Evolutionary conservation across 2,797 vertebrate species (phyloP).

Genomic region (Pangasius macronema): DNA sequence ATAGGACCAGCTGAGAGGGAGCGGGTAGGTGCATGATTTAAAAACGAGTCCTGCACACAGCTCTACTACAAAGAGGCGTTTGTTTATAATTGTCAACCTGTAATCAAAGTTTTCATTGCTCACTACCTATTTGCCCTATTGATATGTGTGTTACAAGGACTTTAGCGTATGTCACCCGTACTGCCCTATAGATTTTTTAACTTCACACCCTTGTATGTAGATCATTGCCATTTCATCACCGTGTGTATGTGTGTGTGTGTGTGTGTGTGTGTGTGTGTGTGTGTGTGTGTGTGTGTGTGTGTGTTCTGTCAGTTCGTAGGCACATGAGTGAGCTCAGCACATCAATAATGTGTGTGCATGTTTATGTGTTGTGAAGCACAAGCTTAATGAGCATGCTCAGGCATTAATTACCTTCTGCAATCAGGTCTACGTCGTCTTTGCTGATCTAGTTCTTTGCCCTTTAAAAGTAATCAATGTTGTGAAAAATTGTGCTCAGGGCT

Average conservation of each 20-base stretch:
- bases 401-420: constrained; percentile 52
- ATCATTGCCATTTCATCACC: constrained; percentile 41
- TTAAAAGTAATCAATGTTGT: constrained; percentile 41
- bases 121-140: constrained; percentile 28
- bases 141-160: constrained; percentile 23
- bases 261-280: constrained; percentile 30
- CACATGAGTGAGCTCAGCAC: constrained; percentile 18
- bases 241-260: constrained; percentile 30
- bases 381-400: constrained; percentile 37
- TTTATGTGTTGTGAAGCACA: constrained; percentile 29
- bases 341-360: constrained; percentile 34
- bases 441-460: constrained; percentile 42
- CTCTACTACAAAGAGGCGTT: neutral
- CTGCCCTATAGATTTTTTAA: constrained; percentile 32
- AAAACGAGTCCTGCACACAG: neutral
- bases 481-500: constrained; percentile 23
- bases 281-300: constrained; percentile 30
- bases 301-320: neutral
- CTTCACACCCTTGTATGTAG: constrained; percentile 5
- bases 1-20: neutral
- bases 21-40: neutral
- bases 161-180: constrained; percentile 18
- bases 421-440: constrained; percentile 21
- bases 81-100: neutral
- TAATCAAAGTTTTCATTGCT: constrained; percentile 2